Conservation (phyloP, 2,888 invertebrate species). For the Lasioglossum villosulum region DNA sequence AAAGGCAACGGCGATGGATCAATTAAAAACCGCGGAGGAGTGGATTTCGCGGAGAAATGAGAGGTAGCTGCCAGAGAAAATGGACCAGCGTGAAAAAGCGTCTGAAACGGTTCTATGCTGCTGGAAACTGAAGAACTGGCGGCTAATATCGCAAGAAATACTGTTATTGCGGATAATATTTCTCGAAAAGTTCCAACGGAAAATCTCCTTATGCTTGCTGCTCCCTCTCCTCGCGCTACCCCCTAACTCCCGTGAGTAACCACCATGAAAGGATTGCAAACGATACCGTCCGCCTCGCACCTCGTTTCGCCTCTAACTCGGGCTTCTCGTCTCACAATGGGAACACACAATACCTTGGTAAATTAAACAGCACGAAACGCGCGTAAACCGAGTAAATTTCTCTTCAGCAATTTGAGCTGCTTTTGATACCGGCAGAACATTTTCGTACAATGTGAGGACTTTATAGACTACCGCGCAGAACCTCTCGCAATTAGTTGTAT, state of each 20-base stretch:
- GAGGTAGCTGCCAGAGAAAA: slow-evolving; percentile 16
- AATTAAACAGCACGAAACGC: slow-evolving; percentile 33
- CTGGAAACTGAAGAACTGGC: slow-evolving; percentile 54
- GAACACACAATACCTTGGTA: slow-evolving; percentile 46
- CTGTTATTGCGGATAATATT: slow-evolving; percentile 79
- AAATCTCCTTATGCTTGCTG: slow-evolving; percentile 62
- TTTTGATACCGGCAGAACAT: not conserved
- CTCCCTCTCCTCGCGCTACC: not conserved
- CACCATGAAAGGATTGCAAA: slow-evolving; percentile 73
- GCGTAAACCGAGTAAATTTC: slow-evolving; percentile 11
- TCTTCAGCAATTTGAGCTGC: not conserved
- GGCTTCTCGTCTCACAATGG: slow-evolving; percentile 65
- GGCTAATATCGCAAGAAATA: slow-evolving; percentile 82
- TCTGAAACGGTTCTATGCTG: slow-evolving; percentile 26
- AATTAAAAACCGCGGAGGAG: slow-evolving; percentile 63
- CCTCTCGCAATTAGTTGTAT: slow-evolving; percentile 1
- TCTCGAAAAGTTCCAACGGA: slow-evolving; percentile 72
- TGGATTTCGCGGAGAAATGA: slow-evolving; percentile 21
- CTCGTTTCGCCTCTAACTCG: slow-evolving; percentile 64
- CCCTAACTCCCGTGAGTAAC: slow-evolving; percentile 17
- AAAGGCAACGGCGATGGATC: slow-evolving; percentile 48
- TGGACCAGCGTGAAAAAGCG: slow-evolving; percentile 16
- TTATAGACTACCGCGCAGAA: not conserved
- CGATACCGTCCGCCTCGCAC: slow-evolving; percentile 64
- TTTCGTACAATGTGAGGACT: not conserved